These are phyloP conservation scores for Columba janthina DNA, from an alignment of 2,113 vertebrate genomes.

Conservation along the genomic window DNA sequence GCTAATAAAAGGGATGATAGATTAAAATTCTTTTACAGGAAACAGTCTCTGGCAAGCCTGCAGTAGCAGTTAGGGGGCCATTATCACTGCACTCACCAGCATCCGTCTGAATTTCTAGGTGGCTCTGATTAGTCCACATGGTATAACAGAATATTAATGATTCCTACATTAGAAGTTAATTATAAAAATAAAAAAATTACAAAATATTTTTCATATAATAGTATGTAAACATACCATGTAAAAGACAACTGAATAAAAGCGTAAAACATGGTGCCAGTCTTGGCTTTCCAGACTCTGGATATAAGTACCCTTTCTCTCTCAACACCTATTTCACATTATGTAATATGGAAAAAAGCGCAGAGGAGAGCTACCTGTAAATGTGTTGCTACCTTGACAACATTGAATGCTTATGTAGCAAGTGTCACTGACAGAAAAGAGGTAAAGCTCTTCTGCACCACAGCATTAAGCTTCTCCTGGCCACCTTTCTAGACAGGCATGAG, in stretches of 20 bases:
- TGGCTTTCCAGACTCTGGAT: background rate
- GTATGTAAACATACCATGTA: background rate
- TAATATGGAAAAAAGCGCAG: background rate
- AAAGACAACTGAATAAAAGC: background rate
- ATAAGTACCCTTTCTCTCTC: background rate
- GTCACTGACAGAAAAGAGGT: background rate
- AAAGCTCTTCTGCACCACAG: background rate
- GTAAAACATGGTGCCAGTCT: background rate
- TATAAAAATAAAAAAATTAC: slow-evolving; percentile 48
- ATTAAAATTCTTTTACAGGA: background rate
- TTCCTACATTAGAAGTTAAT: background rate
- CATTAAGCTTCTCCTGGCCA: background rate
- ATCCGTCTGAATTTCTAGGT: background rate
- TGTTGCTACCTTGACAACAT: background rate
- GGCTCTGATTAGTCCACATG: background rate
- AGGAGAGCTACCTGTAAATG: background rate
- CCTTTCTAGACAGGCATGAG: background rate
- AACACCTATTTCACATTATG: background rate
- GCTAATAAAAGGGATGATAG: background rate
- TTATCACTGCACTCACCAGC: background rate
- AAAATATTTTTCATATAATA: background rate
- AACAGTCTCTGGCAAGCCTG: background rate
- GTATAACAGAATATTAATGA: background rate
- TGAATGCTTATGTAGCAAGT: background rate
- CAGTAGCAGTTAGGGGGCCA: background rate